Conservation (phyloP, 2,888 invertebrate species). For the Erannis defoliaria region DNA sequence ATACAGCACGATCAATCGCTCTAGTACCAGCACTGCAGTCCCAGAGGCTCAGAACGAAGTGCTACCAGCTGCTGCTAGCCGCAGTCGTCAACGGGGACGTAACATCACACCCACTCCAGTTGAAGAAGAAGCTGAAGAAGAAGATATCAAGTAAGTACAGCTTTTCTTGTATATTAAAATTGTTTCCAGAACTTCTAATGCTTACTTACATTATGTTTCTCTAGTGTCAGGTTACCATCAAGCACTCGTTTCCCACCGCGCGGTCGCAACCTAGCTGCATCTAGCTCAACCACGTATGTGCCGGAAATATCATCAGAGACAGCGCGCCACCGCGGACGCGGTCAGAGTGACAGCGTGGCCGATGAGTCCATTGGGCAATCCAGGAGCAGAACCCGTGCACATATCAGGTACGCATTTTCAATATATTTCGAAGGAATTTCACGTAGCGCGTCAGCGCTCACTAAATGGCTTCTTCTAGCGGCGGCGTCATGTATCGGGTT, state of each 20-base stretch:
- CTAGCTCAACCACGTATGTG: slow-evolving; percentile 81
- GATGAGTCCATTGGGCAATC: slow-evolving; percentile 82
- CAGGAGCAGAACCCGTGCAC: slow-evolving; percentile 86
- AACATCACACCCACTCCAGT: slow-evolving; percentile 77
- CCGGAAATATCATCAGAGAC: slow-evolving; percentile 80
- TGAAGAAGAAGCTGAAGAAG: slow-evolving; percentile 81
- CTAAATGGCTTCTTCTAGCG: too few relatives aligned
- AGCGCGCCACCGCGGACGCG: slow-evolving; percentile 72
- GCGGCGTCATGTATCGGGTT: too few relatives aligned
- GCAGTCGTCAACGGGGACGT: slow-evolving; percentile 82
- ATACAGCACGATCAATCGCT: slow-evolving; percentile 86
- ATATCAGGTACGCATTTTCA: slow-evolving; percentile 78
- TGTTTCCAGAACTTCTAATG: background rate
- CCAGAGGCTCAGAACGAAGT: slow-evolving; percentile 90
- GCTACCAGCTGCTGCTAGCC: slow-evolving; percentile 76
- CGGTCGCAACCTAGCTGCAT: slow-evolving; percentile 80
- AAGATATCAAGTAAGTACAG: slow-evolving; percentile 74
- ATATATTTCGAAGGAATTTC: too few relatives aligned
- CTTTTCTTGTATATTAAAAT: background rate
- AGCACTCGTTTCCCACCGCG: slow-evolving; percentile 95
- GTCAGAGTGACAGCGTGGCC: slow-evolving; percentile 77
- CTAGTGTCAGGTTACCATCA: slow-evolving; percentile 88
- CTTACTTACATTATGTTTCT: slow-evolving; percentile 7
- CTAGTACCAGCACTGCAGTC: slow-evolving; percentile 68
- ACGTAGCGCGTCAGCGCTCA: too few relatives aligned